A percentile compares a stretch with the other conserved stretches of the same genome.
Conservation (phyloP, 2,797 vertebrate species). For the Hyperoplus immaculatus region DNA sequence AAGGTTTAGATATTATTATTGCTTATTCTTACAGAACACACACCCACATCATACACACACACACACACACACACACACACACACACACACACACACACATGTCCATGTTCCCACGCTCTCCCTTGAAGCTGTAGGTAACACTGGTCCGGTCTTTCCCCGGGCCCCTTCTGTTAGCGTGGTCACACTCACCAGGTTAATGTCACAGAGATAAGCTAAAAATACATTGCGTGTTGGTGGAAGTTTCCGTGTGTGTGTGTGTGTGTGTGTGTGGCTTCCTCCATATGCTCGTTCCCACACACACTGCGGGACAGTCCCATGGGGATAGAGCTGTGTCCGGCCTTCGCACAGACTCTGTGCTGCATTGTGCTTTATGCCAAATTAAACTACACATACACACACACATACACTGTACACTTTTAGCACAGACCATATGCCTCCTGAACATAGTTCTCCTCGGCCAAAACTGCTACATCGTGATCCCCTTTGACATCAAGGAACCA, state of each 20-base stretch:
- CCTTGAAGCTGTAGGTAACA: conserved; percentile 56
- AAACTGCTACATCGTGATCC: conserved; percentile 17
- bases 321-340: conserved; percentile 61
- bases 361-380: conserved; percentile 21
- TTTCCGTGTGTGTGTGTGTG: conserved; percentile 11
- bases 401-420: conserved; percentile 39
- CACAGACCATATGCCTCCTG: conserved; percentile 42
- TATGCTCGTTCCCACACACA: conserved; percentile 74
- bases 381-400: conserved; percentile 9
- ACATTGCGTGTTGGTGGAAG: conserved; percentile 43
- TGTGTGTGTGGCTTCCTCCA: conserved; percentile 54
- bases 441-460: conserved; percentile 36
- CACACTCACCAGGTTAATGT: conserved; percentile 50
- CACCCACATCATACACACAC: conserved; percentile 24
- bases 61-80: conserved; percentile 18
- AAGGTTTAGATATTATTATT: conserved; percentile 2
- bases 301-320: conserved; percentile 60
- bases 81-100: conserved; percentile 23
- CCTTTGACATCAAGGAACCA: background rate
- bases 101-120: conserved; percentile 41
- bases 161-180: conserved; percentile 58
- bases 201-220: conserved; percentile 63
- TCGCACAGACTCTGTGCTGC: conserved; percentile 46
- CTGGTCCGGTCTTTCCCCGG: conserved; percentile 63
- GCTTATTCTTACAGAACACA: background rate